Conservation (phyloP, 2,888 invertebrate genomes). For the Amphimallon solstitiale region DNA sequence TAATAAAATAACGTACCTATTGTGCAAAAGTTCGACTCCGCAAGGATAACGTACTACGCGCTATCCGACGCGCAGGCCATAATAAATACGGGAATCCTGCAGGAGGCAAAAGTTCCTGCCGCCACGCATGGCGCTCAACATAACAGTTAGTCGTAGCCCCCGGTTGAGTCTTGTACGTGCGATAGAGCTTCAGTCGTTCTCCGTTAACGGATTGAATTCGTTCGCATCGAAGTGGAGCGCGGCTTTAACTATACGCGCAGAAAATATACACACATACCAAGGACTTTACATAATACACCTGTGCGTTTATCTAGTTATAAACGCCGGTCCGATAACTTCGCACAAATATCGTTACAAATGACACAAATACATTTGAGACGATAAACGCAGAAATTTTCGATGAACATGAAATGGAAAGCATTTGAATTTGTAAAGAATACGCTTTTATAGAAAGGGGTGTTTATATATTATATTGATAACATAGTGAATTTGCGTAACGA, state of each 20-base stretch:
- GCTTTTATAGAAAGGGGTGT: background rate
- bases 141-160: background rate
- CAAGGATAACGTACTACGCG: conserved; percentile 26
- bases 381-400: too few relatives aligned
- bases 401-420: too few relatives aligned
- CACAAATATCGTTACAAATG: background rate
- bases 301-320: background rate
- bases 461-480: background rate
- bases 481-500: background rate
- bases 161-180: conserved; percentile 48
- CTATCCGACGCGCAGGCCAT: conserved; percentile 41
- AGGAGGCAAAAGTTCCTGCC: conserved; percentile 50
- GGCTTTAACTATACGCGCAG: conserved; percentile 4
- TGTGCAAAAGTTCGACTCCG: conserved; percentile 40
- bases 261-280: conserved; percentile 42
- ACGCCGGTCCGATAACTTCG: background rate
- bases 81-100: conserved; percentile 49
- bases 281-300: conserved; percentile 8
- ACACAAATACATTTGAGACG: background rate
- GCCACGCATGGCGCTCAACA: conserved; percentile 50
- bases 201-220: conserved; percentile 46
- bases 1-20: conserved; percentile 45
- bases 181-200: conserved; percentile 49
- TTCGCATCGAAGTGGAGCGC: conserved; percentile 36
- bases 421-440: background rate